These are phyloP conservation scores for Neolamprologus modestus DNA, from an alignment of 2,113 vertebrate genomes.

Conservation along the genomic window DNA sequence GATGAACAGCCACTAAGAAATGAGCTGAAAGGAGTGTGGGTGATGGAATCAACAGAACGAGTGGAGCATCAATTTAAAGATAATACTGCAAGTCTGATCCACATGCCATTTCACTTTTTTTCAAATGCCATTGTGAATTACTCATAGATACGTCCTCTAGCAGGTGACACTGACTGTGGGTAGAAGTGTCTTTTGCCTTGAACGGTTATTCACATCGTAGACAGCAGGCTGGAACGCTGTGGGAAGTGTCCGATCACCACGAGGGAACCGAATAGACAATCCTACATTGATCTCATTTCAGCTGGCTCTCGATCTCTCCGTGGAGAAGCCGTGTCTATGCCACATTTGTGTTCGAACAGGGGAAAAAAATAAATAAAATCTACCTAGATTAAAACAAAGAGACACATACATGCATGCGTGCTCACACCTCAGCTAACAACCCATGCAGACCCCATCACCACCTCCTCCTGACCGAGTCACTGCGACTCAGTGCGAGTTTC, in stretches of 20 bases:
- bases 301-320: not conserved
- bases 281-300: conserved; percentile 21
- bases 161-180: conserved; percentile 28
- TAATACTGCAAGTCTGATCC: conserved; percentile 4
- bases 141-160: conserved; percentile 38
- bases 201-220: conserved; percentile 9
- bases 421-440: conserved; percentile 44
- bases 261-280: not conserved
- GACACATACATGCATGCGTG: conserved; percentile 39
- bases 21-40: not conserved
- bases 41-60: conserved; percentile 12
- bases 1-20: conserved; percentile 60
- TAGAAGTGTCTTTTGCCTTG: conserved; percentile 23
- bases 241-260: conserved; percentile 27
- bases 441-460: not conserved
- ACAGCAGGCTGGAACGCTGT: not conserved
- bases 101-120: not conserved
- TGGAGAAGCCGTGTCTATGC: conserved; percentile 8
- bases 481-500: not conserved
- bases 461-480: not conserved
- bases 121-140: conserved; percentile 18
- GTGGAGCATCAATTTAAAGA: conserved; percentile 2
- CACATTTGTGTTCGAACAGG: conserved; percentile 8
- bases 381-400: conserved; percentile 15
- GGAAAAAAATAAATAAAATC: rapidly evolving